Percentiles rank a stretch among this genome's conserved stretches.
These are phyloP conservation scores for Penaeus japonicus DNA, from an alignment of 1,140 invertebrate species.

Conservation along the genomic window DNA sequence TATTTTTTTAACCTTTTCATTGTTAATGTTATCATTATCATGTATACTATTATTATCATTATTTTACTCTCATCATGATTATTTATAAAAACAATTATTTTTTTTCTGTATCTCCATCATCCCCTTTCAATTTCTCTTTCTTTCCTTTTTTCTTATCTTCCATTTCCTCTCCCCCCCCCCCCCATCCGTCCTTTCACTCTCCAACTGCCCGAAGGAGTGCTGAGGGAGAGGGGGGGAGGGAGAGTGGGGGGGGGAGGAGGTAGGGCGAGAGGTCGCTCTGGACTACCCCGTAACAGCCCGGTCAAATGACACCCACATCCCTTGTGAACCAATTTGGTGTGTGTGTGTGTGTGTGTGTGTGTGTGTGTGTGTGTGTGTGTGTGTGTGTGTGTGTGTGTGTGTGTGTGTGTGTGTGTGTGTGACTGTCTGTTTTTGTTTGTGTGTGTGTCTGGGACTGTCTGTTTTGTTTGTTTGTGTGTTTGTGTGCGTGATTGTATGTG, in stretches of 20 bases:
- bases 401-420: no score
- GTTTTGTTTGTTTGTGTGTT: no score
- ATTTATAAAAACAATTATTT: neutral
- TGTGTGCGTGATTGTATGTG: no score
- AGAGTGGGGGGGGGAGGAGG: no score
- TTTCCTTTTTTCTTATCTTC: neutral
- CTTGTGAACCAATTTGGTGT: neutral
- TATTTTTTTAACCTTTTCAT: no score
- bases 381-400: no score
- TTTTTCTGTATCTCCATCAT: neutral
- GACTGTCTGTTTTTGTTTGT: no score
- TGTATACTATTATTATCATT: no score
- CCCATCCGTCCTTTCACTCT: neutral
- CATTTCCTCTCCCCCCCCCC: neutral
- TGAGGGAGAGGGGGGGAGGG: neutral
- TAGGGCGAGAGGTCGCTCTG: neutral
- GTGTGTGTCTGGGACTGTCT: no score
- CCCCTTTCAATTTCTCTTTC: neutral
- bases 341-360: neutral
- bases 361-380: neutral
- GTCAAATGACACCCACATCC: neutral
- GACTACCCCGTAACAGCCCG: no score
- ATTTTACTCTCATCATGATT: neutral
- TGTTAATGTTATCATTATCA: no score
- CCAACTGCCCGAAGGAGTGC: neutral